phyloP scores from a whole-genome alignment of 2,113 vertebrate species.

The Synodontis membranacea region DNA sequence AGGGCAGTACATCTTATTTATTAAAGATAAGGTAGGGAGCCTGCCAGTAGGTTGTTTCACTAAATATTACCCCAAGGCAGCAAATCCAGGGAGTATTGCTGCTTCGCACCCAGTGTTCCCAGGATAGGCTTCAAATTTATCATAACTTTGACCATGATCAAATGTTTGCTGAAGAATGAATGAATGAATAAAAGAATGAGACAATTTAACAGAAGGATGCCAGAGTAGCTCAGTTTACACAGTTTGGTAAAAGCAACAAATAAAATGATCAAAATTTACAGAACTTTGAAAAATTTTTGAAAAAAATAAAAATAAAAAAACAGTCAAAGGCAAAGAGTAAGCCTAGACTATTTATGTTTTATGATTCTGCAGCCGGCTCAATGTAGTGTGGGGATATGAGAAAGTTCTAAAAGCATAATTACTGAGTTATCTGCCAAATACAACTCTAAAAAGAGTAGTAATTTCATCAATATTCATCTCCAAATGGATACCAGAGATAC shows the following conservation, averaged over 20 bases:
- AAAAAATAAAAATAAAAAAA: background rate
- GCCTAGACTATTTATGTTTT: background rate
- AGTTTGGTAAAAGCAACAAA: background rate
- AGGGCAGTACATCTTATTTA: background rate
- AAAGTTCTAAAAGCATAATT: background rate
- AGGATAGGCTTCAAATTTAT: background rate
- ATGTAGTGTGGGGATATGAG: background rate
- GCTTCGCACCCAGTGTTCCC: background rate
- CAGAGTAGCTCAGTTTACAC: background rate
- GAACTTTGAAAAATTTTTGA: background rate
- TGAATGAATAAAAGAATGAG: background rate
- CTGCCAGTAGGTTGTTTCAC: background rate
- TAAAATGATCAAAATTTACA: background rate
- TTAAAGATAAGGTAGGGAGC: background rate
- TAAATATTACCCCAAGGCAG: background rate
- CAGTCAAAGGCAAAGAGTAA: background rate
- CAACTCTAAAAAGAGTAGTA: background rate
- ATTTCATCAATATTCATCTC: background rate
- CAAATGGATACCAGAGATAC: background rate
- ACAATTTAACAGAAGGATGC: background rate
- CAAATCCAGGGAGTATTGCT: background rate
- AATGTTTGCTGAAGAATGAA: background rate
- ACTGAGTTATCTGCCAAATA: background rate
- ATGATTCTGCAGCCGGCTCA: background rate
- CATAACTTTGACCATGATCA: background rate